phyloP scores from a whole-genome alignment of 2,888 invertebrate species.

The Crioceris asparagi region DNA sequence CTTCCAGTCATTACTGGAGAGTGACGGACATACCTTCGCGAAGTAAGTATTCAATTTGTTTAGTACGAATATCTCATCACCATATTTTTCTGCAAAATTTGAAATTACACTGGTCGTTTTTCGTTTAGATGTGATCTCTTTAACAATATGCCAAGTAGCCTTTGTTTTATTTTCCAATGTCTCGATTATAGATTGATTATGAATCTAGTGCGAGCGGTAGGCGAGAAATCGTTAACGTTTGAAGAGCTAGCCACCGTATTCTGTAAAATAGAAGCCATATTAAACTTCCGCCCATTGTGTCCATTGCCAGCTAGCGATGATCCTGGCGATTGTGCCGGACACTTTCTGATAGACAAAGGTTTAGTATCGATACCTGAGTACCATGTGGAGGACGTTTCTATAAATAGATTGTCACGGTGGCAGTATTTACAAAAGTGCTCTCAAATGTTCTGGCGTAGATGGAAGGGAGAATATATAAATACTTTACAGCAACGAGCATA shows the following conservation, averaged over 20 bases:
- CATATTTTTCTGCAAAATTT: too few relatives aligned
- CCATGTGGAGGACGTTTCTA: background rate
- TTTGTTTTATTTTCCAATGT: too few relatives aligned
- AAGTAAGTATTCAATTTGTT: too few relatives aligned
- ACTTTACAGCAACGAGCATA: background rate
- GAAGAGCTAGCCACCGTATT: constrained; percentile 5
- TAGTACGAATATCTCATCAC: too few relatives aligned
- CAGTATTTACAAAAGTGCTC: background rate
- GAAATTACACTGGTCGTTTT: too few relatives aligned
- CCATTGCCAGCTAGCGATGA: constrained; percentile 3
- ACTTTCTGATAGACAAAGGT: constrained; percentile 2
- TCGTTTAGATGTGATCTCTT: too few relatives aligned
- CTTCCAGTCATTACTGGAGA: too few relatives aligned
- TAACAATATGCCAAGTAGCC: too few relatives aligned
- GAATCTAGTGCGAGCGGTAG: constrained; percentile 2
- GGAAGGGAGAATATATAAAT: background rate
- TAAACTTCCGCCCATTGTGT: constrained; percentile 4
- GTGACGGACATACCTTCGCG: too few relatives aligned
- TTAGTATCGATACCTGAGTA: constrained; percentile 3
- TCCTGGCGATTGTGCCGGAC: background rate
- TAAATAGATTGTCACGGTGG: background rate
- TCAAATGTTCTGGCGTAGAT: background rate
- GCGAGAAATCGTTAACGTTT: background rate
- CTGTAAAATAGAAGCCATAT: constrained; percentile 2
- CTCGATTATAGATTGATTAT: too few relatives aligned